Evolutionary conservation across 2,113 vertebrate species (phyloP).

Genomic region (Boleophthalmus pectinirostris): DNA sequence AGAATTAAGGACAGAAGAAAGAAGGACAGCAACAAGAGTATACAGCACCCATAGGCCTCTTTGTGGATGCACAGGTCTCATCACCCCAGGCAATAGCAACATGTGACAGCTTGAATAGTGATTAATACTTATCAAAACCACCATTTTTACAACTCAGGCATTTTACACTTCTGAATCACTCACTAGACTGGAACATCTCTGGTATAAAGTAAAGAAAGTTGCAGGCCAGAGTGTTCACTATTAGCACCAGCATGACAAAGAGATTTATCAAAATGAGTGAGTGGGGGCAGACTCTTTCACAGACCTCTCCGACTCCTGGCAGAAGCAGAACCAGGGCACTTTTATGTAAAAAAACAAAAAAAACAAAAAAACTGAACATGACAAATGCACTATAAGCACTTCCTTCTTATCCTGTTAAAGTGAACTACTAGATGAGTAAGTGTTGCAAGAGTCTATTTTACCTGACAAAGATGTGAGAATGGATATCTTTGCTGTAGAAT

Average conservation of each 20-base stretch:
- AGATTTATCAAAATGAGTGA: conserved; percentile 38
- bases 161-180: conserved; percentile 26
- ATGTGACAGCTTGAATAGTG: conserved; percentile 6
- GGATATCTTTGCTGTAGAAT: conserved; percentile 16
- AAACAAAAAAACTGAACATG: conserved; percentile 23
- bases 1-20: conserved; percentile 57
- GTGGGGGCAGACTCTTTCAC: conserved; percentile 70
- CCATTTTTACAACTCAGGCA: conserved; percentile 1
- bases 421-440: conserved; percentile 20
- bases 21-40: conserved; percentile 34
- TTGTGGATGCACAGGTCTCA: conserved; percentile 13
- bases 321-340: conserved; percentile 44
- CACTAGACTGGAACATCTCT: neutral
- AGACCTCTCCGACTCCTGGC: conserved; percentile 63
- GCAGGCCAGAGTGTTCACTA: neutral
- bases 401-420: conserved; percentile 45
- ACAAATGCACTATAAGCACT: conserved; percentile 31
- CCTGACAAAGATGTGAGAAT: conserved; percentile 46
- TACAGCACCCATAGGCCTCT: conserved; percentile 38
- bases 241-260: neutral
- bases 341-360: conserved; percentile 43
- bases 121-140: conserved; percentile 25
- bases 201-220: neutral
- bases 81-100: neutral
- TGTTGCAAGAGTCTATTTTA: conserved; percentile 27